Evolutionary conservation across 2,888 invertebrate species (phyloP), one percentile per base, ranked within the genome.

Genomic region (Agriopis marginaria): DNA sequence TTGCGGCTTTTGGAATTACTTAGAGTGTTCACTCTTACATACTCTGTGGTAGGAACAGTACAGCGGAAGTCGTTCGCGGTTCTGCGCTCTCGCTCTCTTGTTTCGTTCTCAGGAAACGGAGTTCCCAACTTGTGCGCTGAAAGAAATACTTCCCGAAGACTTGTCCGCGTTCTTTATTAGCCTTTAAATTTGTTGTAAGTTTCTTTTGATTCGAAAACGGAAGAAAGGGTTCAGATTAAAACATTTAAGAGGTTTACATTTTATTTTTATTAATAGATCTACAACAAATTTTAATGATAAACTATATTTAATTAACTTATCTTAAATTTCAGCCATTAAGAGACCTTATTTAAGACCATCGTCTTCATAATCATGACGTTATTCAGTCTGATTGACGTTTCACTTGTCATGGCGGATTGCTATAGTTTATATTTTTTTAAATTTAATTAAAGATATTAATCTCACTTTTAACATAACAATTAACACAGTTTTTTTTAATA

Each of bases 41-140:
- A 47, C 4, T 45, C 56, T 56, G 51, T 67, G 56, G n/a, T 63
- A 50, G 10, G 50, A 45, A 55, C 67, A 53, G 50, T 60, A 65
- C 53, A 59, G 49, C 83, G 89, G 91, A 92, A 91, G 91, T 89
- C 85, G 88, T 88, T 86, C 79, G 79, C 79, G 81, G 85, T 89
- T 91, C 90, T 89, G 87, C 69, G 80, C 76, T 76, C 76, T 79
- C 90, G 87, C 69, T 80, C 76, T 76, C 75, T 79, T 82, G 84
- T 85, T 81, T 79, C 70, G 75, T 75, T 79, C 70, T 63, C 47
- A 58, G 66, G 66, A 70, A 66, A 59, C 53, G 39, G 51, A 80
- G 78, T 86, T 86, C 77, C 79, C 77, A 86, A 88, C 86, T 87
- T 84, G 79, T 77, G 77, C 85, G 82, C 82, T 84, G 86, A 90